Evolutionary conservation across 2,888 invertebrate species (phyloP).

Genomic region (Thecophora atra): DNA sequence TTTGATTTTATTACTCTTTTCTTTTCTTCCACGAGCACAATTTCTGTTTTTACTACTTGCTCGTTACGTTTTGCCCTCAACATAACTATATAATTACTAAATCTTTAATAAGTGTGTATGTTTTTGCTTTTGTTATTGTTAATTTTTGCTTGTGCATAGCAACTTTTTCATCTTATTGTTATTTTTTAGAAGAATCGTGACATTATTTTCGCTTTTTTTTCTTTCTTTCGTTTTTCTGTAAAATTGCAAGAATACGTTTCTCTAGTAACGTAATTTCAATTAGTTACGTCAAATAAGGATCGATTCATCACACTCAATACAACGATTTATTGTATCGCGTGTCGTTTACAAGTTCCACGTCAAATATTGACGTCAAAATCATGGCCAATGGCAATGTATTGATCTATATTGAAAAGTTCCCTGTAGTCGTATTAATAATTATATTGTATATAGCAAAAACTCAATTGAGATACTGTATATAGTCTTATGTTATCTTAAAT

Average conservation of each 20-base stretch:
- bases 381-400: too few species aligned
- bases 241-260: background rate
- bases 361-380: too few species aligned
- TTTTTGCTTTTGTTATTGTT: background rate
- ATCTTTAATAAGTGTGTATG: background rate
- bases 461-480: too few species aligned
- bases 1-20: constrained; percentile 15
- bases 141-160: background rate
- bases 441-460: too few species aligned
- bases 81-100: constrained; percentile 4
- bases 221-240: background rate
- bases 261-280: background rate
- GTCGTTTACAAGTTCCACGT: too few species aligned
- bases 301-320: background rate
- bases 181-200: background rate
- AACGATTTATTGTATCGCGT: too few species aligned
- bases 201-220: background rate
- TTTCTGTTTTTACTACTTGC: background rate
- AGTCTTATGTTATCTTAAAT: too few species aligned
- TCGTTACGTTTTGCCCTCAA: constrained; percentile 9
- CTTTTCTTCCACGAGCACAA: constrained; percentile 15
- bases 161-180: background rate
- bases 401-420: too few species aligned
- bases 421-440: too few species aligned
- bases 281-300: background rate